Base-by-base conservation (phyloP, 2,888 invertebrate species). In the Drepana falcataria region DNA sequence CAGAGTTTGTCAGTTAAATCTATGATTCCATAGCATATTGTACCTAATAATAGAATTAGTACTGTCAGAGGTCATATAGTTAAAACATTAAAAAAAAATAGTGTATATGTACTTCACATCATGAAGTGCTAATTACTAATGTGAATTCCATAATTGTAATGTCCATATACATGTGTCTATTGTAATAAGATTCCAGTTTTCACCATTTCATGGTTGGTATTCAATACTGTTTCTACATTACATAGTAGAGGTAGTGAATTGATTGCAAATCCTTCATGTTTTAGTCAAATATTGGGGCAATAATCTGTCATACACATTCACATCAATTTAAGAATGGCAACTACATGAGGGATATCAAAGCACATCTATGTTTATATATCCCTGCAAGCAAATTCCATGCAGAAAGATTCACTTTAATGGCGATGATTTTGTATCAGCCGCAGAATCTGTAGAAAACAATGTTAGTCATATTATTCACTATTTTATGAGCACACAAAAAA, bases 401-500 rank as follows among this genome's bases (percentile, higher is more conserved):
- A 65, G 48, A 54, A 55, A 51, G 57, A 57, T 68, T 77, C 69
- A 78, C 62, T 77, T 71, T 56, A 72, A 69, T 48, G 59, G 65
- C 6, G 57, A 53, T 48, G 58, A 56, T 48, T 65, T 67, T 35
- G 51, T 41, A 4, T 63, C 68, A 35, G 58, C 64, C 54, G 53
- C 59, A 40, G 63, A 55, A 62, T 72, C 81, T 82, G 81, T 69
- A 57, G 66, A 70, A 60, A 63, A 68, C 52, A 75, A 69, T 66
- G 75, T 81, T 80, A 80, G 77, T 77, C 55, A 64, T 71, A 65
- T 63, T 61, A 61, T 41, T 51, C 7, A 34, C 6, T 40, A 21
- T 37, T 9, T 21, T 21, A 21, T 21, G 9, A 44, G 9, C 37
- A 37, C 37, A 37, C 5, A 5, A 37, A 37, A 37, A 37, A 3